A percentile compares a stretch with the other conserved stretches of the same genome.
Conservation (phyloP, 2,113 vertebrate genomes). For the Leptocoma aspasia region DNA sequence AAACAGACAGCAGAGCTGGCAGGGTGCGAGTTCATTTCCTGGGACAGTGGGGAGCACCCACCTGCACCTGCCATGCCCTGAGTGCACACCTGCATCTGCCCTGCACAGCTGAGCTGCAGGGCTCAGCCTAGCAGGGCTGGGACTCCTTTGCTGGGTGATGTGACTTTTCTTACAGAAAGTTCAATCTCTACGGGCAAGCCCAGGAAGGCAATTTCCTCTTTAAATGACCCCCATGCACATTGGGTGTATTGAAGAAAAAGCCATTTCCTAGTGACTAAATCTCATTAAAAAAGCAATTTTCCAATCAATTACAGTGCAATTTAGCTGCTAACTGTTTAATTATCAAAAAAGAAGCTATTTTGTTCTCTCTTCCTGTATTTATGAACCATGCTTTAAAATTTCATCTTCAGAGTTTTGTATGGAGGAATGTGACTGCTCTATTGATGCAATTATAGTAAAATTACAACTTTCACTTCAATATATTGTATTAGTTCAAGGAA, state of each 20-base stretch:
- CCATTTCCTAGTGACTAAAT: constrained; percentile 73
- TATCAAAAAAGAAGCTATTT: constrained; percentile 64
- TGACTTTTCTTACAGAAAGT: background rate
- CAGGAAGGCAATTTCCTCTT: constrained; percentile 55
- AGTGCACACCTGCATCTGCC: background rate
- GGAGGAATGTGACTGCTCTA: background rate
- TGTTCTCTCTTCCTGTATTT: constrained; percentile 48
- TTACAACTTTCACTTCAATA: constrained; percentile 30
- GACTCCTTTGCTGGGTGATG: background rate
- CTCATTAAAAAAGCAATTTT: constrained; percentile 81
- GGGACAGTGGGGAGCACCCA: background rate
- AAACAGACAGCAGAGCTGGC: background rate
- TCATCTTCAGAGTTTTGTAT: background rate
- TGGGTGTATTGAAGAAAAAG: constrained; percentile 50
- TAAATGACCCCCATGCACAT: constrained; percentile 58
- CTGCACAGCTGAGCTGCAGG: background rate
- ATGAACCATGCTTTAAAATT: constrained; percentile 1
- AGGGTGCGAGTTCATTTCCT: background rate
- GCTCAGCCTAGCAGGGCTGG: background rate
- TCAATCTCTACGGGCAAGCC: background rate
- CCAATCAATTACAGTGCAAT: constrained; percentile 77
- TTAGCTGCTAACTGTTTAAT: constrained; percentile 77
- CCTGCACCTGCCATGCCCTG: background rate
- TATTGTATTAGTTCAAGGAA: background rate
- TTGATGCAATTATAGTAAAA: constrained; percentile 6